A percentile compares a stretch with the other conserved stretches of the same genome.
Conservation (phyloP, 1,140 invertebrate genomes). For the Pachypsylla venusta region DNA sequence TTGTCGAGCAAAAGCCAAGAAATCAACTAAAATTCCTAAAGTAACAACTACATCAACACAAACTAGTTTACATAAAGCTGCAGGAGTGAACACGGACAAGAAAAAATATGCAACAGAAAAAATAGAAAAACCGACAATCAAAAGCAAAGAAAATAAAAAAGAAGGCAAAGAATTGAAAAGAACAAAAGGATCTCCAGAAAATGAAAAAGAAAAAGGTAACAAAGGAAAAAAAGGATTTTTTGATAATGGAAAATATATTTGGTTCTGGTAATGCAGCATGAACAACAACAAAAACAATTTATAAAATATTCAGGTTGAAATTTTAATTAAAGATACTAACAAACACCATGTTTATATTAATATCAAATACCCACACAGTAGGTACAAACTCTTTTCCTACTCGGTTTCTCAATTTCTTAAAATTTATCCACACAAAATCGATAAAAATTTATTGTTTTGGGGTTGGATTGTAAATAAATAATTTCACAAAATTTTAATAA, state of each 20-base stretch:
- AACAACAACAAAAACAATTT: not conserved
- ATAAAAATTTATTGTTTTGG: too few relatives aligned
- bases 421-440: too few relatives aligned
- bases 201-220: constrained; percentile 32
- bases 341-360: too few relatives aligned
- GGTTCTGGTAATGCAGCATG: constrained; percentile 38
- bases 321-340: too few relatives aligned
- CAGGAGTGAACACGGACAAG: constrained; percentile 8
- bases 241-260: constrained; percentile 57
- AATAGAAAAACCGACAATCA: constrained; percentile 21
- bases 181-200: constrained; percentile 20
- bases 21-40: constrained; percentile 51
- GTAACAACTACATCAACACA: constrained; percentile 32
- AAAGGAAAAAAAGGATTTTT: constrained; percentile 68
- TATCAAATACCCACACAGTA: too few relatives aligned
- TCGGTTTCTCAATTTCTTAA: too few relatives aligned
- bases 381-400: too few relatives aligned
- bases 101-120: constrained; percentile 12
- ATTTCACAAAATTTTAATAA: too few relatives aligned
- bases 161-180: constrained; percentile 32
- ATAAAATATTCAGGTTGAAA: too few relatives aligned
- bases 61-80: constrained; percentile 9
- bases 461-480: too few relatives aligned
- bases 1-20: constrained; percentile 66
- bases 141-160: constrained; percentile 21